Evolutionary conservation across 2,888 invertebrate genomes (phyloP).

Genomic region (Drosophila anomalipes): DNA sequence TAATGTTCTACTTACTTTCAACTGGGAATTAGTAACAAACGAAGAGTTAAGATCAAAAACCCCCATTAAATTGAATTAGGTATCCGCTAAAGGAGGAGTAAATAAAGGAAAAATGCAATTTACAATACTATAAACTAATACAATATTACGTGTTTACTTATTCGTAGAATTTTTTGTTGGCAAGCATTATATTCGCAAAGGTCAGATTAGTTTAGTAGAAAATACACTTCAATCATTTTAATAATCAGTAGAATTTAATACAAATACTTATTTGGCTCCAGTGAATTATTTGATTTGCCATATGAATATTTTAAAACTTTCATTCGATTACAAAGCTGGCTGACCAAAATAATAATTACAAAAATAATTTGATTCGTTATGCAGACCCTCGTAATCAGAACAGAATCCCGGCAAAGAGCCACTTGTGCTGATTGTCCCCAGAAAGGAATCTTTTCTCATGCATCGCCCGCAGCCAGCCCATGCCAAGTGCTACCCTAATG

Average conservation of each 20-base stretch:
- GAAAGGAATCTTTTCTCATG: slow-evolving; percentile 34
- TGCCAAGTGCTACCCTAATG: slow-evolving; percentile 66
- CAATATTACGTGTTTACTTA: background rate
- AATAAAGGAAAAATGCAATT: background rate
- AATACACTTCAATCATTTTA: background rate
- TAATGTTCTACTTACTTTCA: slow-evolving; percentile 39
- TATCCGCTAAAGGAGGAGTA: background rate
- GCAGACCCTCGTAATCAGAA: slow-evolving; percentile 31
- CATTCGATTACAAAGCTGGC: slow-evolving; percentile 13
- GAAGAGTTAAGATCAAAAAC: slow-evolving; percentile 14
- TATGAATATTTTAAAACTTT: slow-evolving; percentile 13
- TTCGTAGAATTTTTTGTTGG: background rate
- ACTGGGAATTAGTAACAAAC: slow-evolving; percentile 30
- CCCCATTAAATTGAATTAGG: slow-evolving; percentile 7
- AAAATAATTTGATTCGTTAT: slow-evolving; percentile 36
- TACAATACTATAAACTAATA: background rate
- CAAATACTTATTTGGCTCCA: background rate
- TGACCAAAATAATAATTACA: slow-evolving; percentile 26
- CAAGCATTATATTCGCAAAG: background rate
- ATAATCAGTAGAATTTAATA: background rate
- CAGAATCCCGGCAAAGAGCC: slow-evolving; percentile 26
- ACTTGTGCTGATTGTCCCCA: slow-evolving; percentile 51
- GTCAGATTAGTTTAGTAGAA: background rate
- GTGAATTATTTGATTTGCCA: background rate
- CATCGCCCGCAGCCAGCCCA: slow-evolving; percentile 33